Conservation (phyloP, 2,797 vertebrate species). For the Phoebastria nigripes region DNA sequence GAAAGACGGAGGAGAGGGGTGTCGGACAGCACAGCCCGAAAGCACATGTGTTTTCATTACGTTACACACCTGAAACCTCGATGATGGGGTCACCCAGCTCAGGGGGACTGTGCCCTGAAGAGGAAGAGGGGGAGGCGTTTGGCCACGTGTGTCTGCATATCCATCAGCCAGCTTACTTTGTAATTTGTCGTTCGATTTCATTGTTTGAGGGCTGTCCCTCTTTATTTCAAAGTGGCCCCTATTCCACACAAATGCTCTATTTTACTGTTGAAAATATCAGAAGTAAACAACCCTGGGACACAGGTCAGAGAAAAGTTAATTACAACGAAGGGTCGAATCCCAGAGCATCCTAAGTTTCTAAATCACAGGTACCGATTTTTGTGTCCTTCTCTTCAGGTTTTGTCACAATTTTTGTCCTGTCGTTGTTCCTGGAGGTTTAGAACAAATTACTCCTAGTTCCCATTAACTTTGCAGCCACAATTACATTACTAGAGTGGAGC, state of each 20-base stretch:
- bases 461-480: not conserved
- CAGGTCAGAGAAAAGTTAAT: not conserved
- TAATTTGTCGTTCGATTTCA: not conserved
- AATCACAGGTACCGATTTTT: not conserved
- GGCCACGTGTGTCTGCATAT: not conserved
- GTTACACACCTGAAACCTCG: not conserved
- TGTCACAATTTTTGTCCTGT: not conserved
- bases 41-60: rapidly evolving
- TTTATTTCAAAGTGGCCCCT: not conserved
- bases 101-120: not conserved
- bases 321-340: not conserved
- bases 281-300: not conserved
- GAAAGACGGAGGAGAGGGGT: not conserved
- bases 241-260: not conserved
- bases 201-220: not conserved
- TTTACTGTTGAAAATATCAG: not conserved
- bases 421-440: not conserved
- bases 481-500: not conserved
- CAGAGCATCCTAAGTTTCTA: not conserved
- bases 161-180: not conserved
- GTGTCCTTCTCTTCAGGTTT: not conserved
- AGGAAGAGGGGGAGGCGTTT: not conserved
- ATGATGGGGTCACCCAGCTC: not conserved
- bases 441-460: not conserved
- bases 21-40: not conserved